A percentile compares a stretch with the other conserved stretches of the same genome.
Evolutionary conservation across 2,888 invertebrate species (phyloP).

Genomic region (Drosophila subsilvestris): DNA sequence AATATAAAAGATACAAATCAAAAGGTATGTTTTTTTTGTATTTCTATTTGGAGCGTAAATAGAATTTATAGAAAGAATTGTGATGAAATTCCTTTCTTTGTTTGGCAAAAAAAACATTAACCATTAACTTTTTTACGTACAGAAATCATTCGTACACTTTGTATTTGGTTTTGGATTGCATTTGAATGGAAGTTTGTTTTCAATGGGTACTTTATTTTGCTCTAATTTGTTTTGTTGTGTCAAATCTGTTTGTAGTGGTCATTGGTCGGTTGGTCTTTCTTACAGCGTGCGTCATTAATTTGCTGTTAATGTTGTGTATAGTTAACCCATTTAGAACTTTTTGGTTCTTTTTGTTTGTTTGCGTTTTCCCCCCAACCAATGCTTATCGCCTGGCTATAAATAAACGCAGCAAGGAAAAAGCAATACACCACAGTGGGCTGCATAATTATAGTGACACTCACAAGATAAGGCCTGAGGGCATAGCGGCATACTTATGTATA

Average conservation of each 20-base stretch:
- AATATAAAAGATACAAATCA: background rate
- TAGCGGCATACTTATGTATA: constrained; percentile 27
- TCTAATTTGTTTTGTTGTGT: too few species aligned
- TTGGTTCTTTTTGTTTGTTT: constrained; percentile 37
- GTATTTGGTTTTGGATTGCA: too few species aligned
- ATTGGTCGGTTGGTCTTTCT: constrained; percentile 41
- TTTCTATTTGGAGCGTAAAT: background rate
- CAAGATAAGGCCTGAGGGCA: background rate
- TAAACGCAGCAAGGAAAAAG: constrained; percentile 24
- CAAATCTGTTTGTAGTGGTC: constrained; percentile 11
- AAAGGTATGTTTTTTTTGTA: background rate
- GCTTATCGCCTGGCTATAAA: constrained; percentile 40
- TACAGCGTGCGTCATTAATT: constrained; percentile 69
- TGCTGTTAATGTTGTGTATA: constrained; percentile 44
- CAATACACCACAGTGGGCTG: constrained; percentile 16
- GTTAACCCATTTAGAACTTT: constrained; percentile 50
- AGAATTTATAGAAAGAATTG: background rate
- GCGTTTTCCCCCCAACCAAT: constrained; percentile 11
- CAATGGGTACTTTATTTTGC: too few species aligned
- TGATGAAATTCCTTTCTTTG: too few species aligned
- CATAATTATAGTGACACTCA: constrained; percentile 14
- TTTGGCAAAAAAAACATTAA: too few species aligned
- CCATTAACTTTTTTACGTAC: too few species aligned
- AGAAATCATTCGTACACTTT: too few species aligned
- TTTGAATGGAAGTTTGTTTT: too few species aligned